Percentiles rank a stretch among this genome's conserved stretches.
These are phyloP conservation scores for Hexactinellida sp. DNA, from an alignment of 37 sponge, comb jelly and placozoan species.

Conservation along the genomic window DNA sequence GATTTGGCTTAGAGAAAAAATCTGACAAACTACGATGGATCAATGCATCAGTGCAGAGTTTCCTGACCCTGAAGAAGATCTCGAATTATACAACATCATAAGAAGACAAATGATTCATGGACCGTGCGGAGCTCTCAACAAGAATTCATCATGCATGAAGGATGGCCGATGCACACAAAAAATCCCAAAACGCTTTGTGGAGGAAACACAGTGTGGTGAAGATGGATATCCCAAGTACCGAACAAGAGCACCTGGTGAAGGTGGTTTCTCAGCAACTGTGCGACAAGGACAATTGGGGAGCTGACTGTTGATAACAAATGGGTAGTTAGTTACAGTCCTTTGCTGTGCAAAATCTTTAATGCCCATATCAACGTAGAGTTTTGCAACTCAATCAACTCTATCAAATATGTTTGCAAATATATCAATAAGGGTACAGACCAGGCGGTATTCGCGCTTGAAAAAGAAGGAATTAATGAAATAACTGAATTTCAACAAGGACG, in stretches of 20 bases:
- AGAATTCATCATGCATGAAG: constrained; percentile 26
- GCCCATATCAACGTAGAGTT: constrained; percentile 40
- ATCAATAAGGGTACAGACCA: constrained; percentile 37
- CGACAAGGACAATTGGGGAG: neutral
- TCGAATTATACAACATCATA: neutral
- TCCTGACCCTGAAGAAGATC: constrained; percentile 1
- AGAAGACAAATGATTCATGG: neutral
- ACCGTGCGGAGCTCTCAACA: constrained; percentile 9
- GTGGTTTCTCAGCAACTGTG: constrained; percentile 24
- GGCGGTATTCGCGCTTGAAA: neutral
- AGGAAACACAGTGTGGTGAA: constrained; percentile 12
- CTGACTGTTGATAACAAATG: constrained; percentile 30
- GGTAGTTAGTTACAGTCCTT: constrained; percentile 40
- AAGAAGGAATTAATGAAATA: constrained; percentile 21
- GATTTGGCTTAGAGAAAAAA: constrained; percentile 18
- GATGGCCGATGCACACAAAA: constrained; percentile 33
- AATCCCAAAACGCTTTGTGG: constrained; percentile 33
- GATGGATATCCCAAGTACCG: constrained; percentile 32
- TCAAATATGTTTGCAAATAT: constrained; percentile 42
- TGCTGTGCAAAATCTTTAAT: neutral
- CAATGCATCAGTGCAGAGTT: neutral
- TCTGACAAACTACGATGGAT: neutral
- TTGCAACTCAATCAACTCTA: constrained; percentile 25
- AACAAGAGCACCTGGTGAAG: constrained; percentile 22
- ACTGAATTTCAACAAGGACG: constrained; percentile 13